Evolutionary conservation across 2,888 invertebrate species (phyloP), one percentile per base, ranked within the genome.

Genomic region (Vannuccia rotundouncinata): DNA sequence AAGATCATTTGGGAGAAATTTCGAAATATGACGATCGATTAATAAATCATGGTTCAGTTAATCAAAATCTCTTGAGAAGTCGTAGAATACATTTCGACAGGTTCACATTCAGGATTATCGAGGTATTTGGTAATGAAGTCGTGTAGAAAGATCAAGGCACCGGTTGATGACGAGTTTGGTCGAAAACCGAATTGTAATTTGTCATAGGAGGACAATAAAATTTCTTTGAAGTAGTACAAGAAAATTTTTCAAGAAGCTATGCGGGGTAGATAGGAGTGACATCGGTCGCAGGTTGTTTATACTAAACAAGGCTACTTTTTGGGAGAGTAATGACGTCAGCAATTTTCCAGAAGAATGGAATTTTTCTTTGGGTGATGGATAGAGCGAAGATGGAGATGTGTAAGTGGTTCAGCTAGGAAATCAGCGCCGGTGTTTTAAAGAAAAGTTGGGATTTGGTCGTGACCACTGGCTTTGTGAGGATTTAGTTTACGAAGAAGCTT

Each of bases 401-500:
- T 45, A 45, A 45, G 45, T 45, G 45, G 45, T 17, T 45, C 45
- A 45, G 45, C 45, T 5, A 17, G 17, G 45, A 45, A 45, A 45
- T 45, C 17, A 45, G 45, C 45, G 45, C 45, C 45, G 5, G 45
- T 45, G 5, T 45, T 45, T 5, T 45, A 45, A 17, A 45, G 45
- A 45, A 17, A 45, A 17, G 5, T 45, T 45, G 45, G 45, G 45
- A 45, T 45, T 45, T 45, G 45, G 45, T 45, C 45, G 45, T 66
- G 66, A 66, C 66, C 17, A 27, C 66, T 66, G 66, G 22, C 66
- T 66, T 66, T 66, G 66, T 66, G 66, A 27, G 66, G 66, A 22
- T 66, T 66, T 66, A 66, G 66, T 66, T 66, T 66, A 45, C 45
- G 45, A 66, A 66, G 66, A 66, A 66, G 66, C 66, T 66, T 66